phyloP scores from a whole-genome alignment of 2,888 invertebrate species.

The Iselma pallidipennis region DNA sequence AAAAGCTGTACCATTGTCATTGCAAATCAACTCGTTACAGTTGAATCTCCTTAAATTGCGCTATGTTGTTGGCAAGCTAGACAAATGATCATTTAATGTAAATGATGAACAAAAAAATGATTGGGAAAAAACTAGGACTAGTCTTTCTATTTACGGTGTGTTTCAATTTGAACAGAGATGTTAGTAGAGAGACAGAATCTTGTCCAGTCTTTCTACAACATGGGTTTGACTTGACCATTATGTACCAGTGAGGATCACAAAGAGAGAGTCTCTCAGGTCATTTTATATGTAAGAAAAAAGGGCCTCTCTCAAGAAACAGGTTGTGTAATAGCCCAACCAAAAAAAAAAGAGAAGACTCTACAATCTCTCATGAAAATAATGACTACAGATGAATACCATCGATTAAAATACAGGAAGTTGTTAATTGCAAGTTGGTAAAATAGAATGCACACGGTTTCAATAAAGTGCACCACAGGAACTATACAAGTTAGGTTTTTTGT shows the following conservation, averaged over 20 bases:
- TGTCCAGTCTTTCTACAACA: too few relatives aligned
- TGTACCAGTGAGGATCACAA: background rate
- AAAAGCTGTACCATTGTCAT: background rate
- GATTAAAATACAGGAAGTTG: constrained; percentile 26
- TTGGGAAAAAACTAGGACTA: background rate
- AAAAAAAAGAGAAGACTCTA: background rate
- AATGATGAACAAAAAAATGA: background rate
- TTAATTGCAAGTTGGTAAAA: constrained; percentile 15
- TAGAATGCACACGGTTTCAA: too few relatives aligned
- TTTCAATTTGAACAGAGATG: background rate
- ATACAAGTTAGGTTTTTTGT: too few relatives aligned
- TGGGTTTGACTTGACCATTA: background rate
- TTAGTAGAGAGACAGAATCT: background rate
- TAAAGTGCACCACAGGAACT: too few relatives aligned
- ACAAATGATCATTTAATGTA: constrained; percentile 1
- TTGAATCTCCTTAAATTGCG: background rate
- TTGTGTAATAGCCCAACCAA: background rate
- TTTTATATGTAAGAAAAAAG: background rate
- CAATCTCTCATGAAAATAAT: background rate
- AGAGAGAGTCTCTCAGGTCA: background rate
- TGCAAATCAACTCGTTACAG: background rate
- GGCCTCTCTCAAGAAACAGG: background rate
- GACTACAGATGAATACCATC: constrained; percentile 17
- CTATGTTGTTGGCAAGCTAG: background rate
- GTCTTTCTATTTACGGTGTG: background rate